Evolutionary conservation across 2,113 vertebrate species (phyloP).

Genomic region (Tenrec ecaudatus): DNA sequence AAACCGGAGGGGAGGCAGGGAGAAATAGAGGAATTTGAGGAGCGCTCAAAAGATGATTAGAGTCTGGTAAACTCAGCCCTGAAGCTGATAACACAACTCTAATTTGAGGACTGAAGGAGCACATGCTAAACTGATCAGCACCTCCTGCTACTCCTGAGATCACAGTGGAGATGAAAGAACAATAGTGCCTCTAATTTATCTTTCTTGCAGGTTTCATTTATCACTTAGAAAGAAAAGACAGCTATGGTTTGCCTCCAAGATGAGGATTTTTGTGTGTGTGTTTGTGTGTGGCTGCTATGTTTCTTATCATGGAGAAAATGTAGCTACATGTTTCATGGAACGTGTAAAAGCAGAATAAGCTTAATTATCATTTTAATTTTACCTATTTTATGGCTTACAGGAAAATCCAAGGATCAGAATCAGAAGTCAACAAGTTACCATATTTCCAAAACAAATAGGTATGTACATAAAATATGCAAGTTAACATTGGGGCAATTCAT

Average conservation of each 20-base stretch:
- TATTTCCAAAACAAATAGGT: background rate
- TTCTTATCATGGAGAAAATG: background rate
- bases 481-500: background rate
- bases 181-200: background rate
- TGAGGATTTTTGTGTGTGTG: background rate
- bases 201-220: background rate
- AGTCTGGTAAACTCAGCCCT: background rate
- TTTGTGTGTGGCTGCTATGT: background rate
- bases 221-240: slow-evolving; percentile 10
- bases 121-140: background rate
- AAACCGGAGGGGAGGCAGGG: background rate
- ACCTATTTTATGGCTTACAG: rapidly evolving
- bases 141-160: background rate
- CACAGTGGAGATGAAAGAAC: background rate
- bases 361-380: no score
- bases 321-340: background rate
- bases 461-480: background rate
- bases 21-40: background rate
- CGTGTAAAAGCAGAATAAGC: background rate
- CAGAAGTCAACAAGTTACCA: background rate
- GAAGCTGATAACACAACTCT: background rate
- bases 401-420: background rate
- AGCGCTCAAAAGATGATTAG: background rate
- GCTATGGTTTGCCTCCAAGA: background rate
- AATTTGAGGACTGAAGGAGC: background rate